Evolutionary conservation across 2,888 invertebrate genomes (phyloP).

Genomic region (Epirrhoe alternata): DNA sequence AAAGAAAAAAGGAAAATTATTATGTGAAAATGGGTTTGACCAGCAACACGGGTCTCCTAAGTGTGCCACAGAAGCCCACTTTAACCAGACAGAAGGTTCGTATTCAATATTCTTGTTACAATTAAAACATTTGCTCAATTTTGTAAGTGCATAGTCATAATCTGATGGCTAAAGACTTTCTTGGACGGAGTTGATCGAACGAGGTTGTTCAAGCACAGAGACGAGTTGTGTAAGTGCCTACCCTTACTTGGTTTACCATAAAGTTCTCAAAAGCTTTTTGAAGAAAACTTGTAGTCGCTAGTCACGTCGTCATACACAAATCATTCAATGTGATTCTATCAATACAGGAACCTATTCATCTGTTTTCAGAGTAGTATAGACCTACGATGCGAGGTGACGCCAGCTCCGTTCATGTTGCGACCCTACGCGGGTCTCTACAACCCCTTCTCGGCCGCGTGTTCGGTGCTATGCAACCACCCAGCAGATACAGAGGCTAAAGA

Average conservation of each 20-base stretch:
- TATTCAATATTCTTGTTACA: conserved; percentile 17
- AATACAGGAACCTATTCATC: not conserved
- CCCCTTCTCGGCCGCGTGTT: conserved; percentile 92
- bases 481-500: conserved; percentile 90
- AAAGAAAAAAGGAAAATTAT: conserved; percentile 9
- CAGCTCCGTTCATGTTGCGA: conserved; percentile 90
- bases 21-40: conserved; percentile 79
- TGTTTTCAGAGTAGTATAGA: conserved; percentile 67
- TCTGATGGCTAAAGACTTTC: not conserved
- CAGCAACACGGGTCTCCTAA: conserved; percentile 88
- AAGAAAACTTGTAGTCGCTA: too few relatives aligned
- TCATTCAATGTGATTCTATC: too few relatives aligned
- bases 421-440: conserved; percentile 93
- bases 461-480: conserved; percentile 94
- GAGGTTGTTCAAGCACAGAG: too few relatives aligned
- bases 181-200: too few relatives aligned
- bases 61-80: conserved; percentile 78
- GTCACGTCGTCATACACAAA: too few relatives aligned
- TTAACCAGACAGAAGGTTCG: conserved; percentile 64
- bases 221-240: too few relatives aligned
- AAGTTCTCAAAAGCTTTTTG: too few relatives aligned
- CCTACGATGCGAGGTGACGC: conserved; percentile 86
- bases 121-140: not conserved
- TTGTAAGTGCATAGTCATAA: not conserved
- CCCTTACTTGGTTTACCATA: too few relatives aligned